These are phyloP conservation scores for Ectropis grisescens DNA, from an alignment of 1,140 invertebrate species.

Conservation along the genomic window DNA sequence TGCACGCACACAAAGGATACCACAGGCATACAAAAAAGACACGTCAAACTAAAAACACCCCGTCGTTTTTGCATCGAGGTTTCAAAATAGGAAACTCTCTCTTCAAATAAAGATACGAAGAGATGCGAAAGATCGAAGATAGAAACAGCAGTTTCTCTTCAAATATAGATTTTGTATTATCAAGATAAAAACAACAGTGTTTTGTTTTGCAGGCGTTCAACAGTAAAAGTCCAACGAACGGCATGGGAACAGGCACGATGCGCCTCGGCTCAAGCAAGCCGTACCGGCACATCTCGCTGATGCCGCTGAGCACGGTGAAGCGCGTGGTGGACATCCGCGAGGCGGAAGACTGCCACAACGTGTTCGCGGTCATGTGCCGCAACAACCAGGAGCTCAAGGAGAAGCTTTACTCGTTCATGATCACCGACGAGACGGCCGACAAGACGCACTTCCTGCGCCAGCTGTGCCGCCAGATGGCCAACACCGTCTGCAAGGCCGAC, in stretches of 20 bases:
- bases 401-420: conserved; percentile 88
- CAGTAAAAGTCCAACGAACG: conserved; percentile 79
- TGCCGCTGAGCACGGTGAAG: conserved; percentile 89
- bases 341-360: conserved; percentile 88
- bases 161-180: too few species aligned
- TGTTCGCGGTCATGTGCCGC: conserved; percentile 89
- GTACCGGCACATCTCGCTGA: conserved; percentile 92
- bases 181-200: too few species aligned
- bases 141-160: too few species aligned
- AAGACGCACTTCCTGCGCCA: conserved; percentile 85
- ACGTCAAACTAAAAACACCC: too few species aligned
- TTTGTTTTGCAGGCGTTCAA: conserved; percentile 70
- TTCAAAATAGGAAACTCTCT: too few species aligned
- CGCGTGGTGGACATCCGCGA: conserved; percentile 91
- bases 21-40: too few species aligned
- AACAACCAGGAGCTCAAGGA: conserved; percentile 89
- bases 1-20: too few species aligned
- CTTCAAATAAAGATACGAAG: too few species aligned
- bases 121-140: too few species aligned
- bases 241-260: conserved; percentile 69
- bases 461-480: conserved; percentile 90
- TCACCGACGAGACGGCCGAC: conserved; percentile 83
- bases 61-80: too few species aligned
- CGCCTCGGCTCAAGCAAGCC: conserved; percentile 80
- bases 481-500: conserved; percentile 86